Evolutionary conservation across 2,113 vertebrate genomes (phyloP).

Genomic region (Lonchura striata): DNA sequence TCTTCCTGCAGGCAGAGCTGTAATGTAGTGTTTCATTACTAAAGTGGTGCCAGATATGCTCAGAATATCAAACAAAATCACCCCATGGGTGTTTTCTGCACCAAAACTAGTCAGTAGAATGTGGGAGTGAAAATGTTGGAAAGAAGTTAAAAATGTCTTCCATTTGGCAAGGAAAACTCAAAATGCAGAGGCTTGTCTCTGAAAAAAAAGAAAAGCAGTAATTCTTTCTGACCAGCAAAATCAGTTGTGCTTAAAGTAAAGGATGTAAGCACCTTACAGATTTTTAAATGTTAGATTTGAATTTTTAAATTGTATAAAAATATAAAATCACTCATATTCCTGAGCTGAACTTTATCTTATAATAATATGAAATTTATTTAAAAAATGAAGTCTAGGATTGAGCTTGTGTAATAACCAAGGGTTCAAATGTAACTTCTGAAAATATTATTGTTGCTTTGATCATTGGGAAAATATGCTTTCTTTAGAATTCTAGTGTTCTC

Average conservation of each 20-base stretch:
- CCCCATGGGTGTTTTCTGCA: not conserved
- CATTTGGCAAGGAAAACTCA: not conserved
- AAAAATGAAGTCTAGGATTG: not conserved
- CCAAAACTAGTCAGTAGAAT: not conserved
- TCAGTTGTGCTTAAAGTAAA: not conserved
- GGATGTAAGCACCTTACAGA: not conserved
- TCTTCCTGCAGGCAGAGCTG: not conserved
- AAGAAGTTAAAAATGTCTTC: not conserved
- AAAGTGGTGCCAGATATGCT: not conserved
- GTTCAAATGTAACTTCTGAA: not conserved
- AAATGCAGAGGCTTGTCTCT: not conserved
- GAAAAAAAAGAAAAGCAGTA: not conserved
- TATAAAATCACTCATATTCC: not conserved
- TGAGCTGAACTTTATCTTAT: not conserved
- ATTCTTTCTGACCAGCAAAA: not conserved
- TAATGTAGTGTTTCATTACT: not conserved
- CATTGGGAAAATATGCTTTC: not conserved
- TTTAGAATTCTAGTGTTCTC: not conserved
- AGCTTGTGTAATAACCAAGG: not conserved
- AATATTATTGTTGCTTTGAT: not conserved
- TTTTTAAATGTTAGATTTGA: not conserved
- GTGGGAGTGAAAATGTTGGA: not conserved
- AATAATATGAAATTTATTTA: not conserved
- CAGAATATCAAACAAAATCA: not conserved
- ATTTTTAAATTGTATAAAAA: not conserved